Evolutionary conservation across 1,140 invertebrate species (phyloP).

Genomic region (Ericerus pela): DNA sequence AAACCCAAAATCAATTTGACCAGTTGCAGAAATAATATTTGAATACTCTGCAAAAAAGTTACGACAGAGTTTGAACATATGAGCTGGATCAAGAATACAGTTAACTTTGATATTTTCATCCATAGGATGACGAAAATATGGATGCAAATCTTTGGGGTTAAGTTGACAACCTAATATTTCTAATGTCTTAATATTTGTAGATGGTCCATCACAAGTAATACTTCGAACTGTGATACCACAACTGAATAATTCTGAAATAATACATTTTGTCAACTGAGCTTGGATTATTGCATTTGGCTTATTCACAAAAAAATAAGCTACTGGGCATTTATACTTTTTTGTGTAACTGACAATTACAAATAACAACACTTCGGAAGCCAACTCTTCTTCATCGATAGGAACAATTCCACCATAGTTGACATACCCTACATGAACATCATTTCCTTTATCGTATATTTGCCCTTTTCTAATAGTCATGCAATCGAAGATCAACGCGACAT

Average conservation of each 20-base stretch:
- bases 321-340: neutral
- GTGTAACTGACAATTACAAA: neutral
- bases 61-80: conserved; percentile 2
- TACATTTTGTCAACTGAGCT: neutral
- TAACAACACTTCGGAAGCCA: neutral
- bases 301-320: neutral
- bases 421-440: neutral
- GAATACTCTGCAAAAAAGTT: no score
- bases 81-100: neutral
- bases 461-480: neutral
- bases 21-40: no score
- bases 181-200: neutral
- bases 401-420: neutral
- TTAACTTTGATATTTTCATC: neutral
- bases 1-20: no score
- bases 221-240: neutral
- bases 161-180: neutral
- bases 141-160: neutral
- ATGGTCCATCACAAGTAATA: neutral
- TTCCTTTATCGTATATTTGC: neutral
- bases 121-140: neutral
- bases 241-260: neutral
- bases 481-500: neutral
- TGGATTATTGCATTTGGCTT: neutral
- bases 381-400: neutral